Evolutionary conservation across 2,113 vertebrate genomes (phyloP).

Genomic region (Clarias batrachus): DNA sequence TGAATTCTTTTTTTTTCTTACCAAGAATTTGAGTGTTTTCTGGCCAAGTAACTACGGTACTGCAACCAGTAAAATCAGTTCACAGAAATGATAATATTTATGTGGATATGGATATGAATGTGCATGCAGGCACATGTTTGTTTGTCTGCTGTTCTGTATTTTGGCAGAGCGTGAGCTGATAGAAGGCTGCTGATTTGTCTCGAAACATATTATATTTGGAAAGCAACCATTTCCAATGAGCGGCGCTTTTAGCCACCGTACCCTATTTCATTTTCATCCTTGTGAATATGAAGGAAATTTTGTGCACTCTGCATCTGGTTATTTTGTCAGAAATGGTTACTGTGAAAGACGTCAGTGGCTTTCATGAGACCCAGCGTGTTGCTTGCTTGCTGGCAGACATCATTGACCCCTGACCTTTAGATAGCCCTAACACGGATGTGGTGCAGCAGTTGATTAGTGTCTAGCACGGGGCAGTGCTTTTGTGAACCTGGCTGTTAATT

Average conservation of each 20-base stretch:
- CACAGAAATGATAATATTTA: conserved; percentile 13
- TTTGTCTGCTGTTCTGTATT: conserved; percentile 28
- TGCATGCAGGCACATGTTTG: conserved; percentile 35
- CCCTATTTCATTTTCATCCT: conserved; percentile 23
- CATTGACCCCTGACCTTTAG: conserved; percentile 33
- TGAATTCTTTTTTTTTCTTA: not conserved
- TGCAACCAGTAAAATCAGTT: not conserved
- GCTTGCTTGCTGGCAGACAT: conserved; percentile 11
- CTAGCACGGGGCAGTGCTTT: not conserved
- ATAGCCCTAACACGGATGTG: conserved; percentile 17
- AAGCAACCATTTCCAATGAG: not conserved
- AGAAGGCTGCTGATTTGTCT: conserved; percentile 40
- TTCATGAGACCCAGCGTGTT: not conserved
- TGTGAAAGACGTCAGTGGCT: not conserved
- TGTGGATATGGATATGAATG: conserved; percentile 17
- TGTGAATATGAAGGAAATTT: not conserved
- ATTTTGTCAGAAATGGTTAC: not conserved
- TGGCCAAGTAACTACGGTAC: too few relatives aligned
- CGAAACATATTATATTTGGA: conserved; percentile 31
- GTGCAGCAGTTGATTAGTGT: conserved; percentile 28
- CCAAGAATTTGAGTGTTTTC: not conserved
- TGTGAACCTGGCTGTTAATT: conserved; percentile 32
- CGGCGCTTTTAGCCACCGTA: conserved; percentile 33
- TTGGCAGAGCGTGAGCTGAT: conserved; percentile 5
- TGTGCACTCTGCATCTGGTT: not conserved